phyloP scores from a whole-genome alignment of 2,797 vertebrate genomes.

The Enteromius radiatus region DNA sequence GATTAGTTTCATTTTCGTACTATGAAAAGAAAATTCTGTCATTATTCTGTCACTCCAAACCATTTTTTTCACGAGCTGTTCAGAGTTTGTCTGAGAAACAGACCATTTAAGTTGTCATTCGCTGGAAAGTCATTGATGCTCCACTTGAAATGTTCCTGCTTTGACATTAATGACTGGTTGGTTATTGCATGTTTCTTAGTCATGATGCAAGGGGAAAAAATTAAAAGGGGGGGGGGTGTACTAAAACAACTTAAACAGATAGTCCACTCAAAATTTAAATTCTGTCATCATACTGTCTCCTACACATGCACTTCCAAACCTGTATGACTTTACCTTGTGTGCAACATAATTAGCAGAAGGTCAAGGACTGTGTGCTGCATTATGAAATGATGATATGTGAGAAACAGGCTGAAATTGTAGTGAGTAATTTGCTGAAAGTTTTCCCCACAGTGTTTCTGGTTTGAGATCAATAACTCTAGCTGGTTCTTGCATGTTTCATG shows the following conservation, averaged over 20 bases:
- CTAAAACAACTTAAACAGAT: background rate
- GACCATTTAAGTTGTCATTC: background rate
- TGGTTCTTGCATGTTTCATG: background rate
- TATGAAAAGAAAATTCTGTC: background rate
- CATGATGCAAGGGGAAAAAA: background rate
- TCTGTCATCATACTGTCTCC: background rate
- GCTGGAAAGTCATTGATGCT: background rate
- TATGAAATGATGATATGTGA: background rate
- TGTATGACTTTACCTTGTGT: background rate
- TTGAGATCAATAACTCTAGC: background rate
- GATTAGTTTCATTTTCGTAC: background rate
- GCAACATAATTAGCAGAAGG: slow-evolving; percentile 4
- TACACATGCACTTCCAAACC: background rate
- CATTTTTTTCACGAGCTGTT: background rate
- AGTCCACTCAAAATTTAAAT: background rate
- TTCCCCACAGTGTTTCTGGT: background rate
- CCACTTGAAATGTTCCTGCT: background rate
- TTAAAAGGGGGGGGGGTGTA: too few species aligned
- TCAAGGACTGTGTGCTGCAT: background rate
- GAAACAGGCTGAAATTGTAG: too few species aligned
- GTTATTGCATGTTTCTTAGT: background rate
- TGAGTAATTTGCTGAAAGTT: background rate
- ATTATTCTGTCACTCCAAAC: background rate
- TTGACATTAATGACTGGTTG: background rate
- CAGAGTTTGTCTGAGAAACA: background rate